phyloP scores from a whole-genome alignment of 1,140 invertebrate genomes.

The Bombus breviceps region DNA sequence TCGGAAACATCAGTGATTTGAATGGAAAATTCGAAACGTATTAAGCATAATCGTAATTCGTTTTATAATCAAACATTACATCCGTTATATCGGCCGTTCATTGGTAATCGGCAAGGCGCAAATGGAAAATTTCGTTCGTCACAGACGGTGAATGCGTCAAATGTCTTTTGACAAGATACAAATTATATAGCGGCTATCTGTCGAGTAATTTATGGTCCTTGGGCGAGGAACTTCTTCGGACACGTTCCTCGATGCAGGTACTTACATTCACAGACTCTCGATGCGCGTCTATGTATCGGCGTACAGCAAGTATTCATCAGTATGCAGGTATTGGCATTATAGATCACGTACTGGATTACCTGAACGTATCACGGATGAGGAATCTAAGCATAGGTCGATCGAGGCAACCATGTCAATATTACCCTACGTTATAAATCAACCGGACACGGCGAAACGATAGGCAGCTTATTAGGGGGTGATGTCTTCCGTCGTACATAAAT shows the following conservation, averaged over 20 bases:
- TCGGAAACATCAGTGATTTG: too few species aligned
- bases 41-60: not conserved
- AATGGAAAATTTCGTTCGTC: not conserved
- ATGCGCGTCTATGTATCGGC: not conserved
- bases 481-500: not conserved
- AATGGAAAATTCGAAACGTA: not conserved
- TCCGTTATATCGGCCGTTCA: not conserved
- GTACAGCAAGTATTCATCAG: constrained; percentile 30
- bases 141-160: not conserved
- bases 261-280: not conserved
- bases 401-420: constrained; percentile 38
- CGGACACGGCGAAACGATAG: not conserved
- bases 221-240: not conserved
- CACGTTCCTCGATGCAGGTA: not conserved
- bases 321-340: constrained; percentile 36
- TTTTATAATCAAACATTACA: not conserved
- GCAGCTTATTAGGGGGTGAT: constrained; percentile 17
- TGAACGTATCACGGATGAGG: constrained; percentile 32
- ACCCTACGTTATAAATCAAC: constrained; percentile 37
- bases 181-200: not conserved
- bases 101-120: too few species aligned
- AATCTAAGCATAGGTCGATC: constrained; percentile 42
- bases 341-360: constrained; percentile 49
- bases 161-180: not conserved
- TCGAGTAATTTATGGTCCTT: not conserved